Evolutionary conservation across 1,140 invertebrate species (phyloP).

Genomic region (Ganaspis sp.): DNA sequence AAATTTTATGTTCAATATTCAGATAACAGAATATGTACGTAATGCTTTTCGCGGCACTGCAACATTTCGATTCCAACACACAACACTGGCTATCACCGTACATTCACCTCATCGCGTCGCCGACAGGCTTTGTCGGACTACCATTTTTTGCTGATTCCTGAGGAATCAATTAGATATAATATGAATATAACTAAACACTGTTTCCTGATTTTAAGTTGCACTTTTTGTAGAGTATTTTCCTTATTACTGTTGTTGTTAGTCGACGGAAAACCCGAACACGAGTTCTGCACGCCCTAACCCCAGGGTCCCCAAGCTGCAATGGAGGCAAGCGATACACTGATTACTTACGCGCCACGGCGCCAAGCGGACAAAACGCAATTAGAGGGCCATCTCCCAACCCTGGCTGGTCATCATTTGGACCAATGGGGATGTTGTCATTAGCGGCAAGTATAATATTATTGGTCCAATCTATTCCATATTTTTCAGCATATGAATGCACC

Average conservation of each 20-base stretch:
- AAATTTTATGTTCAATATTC: background rate
- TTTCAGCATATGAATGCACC: too few species aligned
- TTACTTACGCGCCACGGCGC: too few species aligned
- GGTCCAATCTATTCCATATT: too few species aligned
- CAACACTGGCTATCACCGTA: slow-evolving; percentile 10
- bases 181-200: background rate
- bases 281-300: slow-evolving; percentile 39
- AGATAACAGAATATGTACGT: background rate
- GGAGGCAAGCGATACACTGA: too few species aligned
- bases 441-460: too few species aligned
- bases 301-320: too few species aligned
- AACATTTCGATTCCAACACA: background rate
- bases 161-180: background rate
- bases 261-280: slow-evolving; percentile 22
- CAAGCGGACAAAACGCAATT: too few species aligned
- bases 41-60: background rate
- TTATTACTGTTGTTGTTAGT: background rate
- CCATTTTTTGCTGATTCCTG: background rate
- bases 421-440: too few species aligned
- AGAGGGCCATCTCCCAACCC: too few species aligned
- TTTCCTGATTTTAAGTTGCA: background rate
- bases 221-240: background rate
- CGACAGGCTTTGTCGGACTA: slow-evolving; percentile 29
- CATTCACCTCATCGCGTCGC: slow-evolving; percentile 36
- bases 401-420: too few species aligned